phyloP scores from a whole-genome alignment of 2,888 invertebrate species.

The Nephrocerus scutellatus region DNA sequence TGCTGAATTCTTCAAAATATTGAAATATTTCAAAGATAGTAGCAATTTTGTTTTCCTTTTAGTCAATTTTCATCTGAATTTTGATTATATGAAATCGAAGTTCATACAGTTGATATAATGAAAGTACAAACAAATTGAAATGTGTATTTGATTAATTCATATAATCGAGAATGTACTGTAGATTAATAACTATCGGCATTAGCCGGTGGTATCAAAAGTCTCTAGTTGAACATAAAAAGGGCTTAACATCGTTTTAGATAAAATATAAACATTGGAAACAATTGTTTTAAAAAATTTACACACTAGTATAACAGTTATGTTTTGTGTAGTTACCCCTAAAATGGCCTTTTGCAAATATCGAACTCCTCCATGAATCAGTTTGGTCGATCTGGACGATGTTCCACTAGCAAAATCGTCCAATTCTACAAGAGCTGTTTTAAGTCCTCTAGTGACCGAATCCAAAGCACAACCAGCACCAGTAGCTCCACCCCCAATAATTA shows the following conservation, averaged over 20 bases:
- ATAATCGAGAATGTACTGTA: too few relatives aligned
- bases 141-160: too few relatives aligned
- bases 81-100: too few relatives aligned
- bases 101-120: too few relatives aligned
- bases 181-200: too few relatives aligned
- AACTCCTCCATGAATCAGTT: constrained; percentile 97
- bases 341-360: constrained; percentile 97
- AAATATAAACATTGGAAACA: neutral
- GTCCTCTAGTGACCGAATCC: constrained; percentile 87
- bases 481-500: constrained; percentile 96
- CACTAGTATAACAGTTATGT: neutral
- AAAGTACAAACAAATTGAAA: too few relatives aligned
- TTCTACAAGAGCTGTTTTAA: constrained; percentile 92
- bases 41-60: too few relatives aligned
- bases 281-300: neutral
- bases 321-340: constrained; percentile 52
- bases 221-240: too few relatives aligned
- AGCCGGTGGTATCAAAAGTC: too few relatives aligned
- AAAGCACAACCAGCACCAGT: constrained; percentile 96
- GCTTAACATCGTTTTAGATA: neutral
- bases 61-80: too few relatives aligned
- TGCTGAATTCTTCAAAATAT: too few relatives aligned
- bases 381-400: constrained; percentile 89
- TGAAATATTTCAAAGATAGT: constrained; percentile 25
- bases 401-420: constrained; percentile 96